A percentile compares a stretch with the other conserved stretches of the same genome.
Conservation (phyloP, 1,140 invertebrate genomes). For the Propsilocerus akamusi region DNA sequence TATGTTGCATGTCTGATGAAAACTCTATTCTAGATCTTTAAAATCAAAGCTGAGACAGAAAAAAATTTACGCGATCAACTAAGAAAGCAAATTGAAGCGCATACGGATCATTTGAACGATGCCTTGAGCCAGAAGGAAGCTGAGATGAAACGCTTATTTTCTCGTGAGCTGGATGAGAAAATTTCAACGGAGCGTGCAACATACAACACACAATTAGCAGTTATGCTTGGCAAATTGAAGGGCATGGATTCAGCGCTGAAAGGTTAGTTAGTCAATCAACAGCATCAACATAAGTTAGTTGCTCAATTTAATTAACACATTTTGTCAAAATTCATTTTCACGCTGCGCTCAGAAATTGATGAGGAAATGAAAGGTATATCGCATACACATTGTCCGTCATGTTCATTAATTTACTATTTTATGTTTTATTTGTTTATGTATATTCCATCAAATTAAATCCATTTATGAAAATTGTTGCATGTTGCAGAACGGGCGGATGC, state of each 20-base stretch:
- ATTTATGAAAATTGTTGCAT: slow-evolving; percentile 8
- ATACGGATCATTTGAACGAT: slow-evolving; percentile 63
- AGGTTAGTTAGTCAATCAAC: slow-evolving; percentile 34
- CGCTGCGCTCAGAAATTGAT: slow-evolving; percentile 20
- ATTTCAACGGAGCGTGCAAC: slow-evolving; percentile 42
- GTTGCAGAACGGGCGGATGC: slow-evolving; percentile 53
- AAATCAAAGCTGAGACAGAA: slow-evolving; percentile 44
- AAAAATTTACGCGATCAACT: slow-evolving; percentile 55
- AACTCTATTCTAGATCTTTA: slow-evolving; percentile 10
- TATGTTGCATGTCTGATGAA: slow-evolving; percentile 7
- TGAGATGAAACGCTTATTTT: slow-evolving; percentile 42
- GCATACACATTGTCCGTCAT: background rate
- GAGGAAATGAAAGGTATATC: slow-evolving; percentile 21
- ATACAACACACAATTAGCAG: slow-evolving; percentile 60
- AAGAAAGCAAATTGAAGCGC: slow-evolving; percentile 59
- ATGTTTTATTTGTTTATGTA: slow-evolving; percentile 4
- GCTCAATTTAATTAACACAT: background rate
- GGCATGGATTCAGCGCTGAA: slow-evolving; percentile 78
- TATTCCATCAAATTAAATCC: background rate
- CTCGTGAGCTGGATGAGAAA: slow-evolving; percentile 47
- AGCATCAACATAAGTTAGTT: background rate
- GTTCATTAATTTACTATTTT: background rate
- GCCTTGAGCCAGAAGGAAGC: slow-evolving; percentile 47
- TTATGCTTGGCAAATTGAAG: slow-evolving; percentile 59
- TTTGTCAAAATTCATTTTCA: slow-evolving; percentile 6